A percentile compares a stretch with the other conserved stretches of the same genome.
Evolutionary conservation across 2,888 invertebrate genomes (phyloP).

Genomic region (Latrodectus elegans): DNA sequence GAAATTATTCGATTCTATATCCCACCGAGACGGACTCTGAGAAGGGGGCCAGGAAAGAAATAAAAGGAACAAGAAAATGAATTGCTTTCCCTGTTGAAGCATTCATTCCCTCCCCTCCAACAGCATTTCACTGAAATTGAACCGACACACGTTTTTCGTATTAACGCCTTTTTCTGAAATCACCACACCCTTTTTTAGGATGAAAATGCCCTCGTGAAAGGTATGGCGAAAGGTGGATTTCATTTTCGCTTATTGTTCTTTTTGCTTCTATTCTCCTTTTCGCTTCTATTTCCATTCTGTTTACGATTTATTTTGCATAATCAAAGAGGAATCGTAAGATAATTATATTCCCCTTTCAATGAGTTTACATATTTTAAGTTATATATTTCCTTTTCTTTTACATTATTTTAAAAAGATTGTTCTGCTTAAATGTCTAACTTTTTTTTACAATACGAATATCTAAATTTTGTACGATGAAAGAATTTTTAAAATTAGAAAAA

Average conservation of each 20-base stretch:
- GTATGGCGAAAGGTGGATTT: conserved; percentile 1
- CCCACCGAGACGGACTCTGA: conserved; percentile 10
- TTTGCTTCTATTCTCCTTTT: background rate
- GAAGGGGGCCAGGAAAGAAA: conserved; percentile 1
- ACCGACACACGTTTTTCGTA: conserved; percentile 39
- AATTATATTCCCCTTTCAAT: too few relatives aligned
- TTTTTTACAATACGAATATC: too few relatives aligned
- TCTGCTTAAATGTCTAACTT: too few relatives aligned
- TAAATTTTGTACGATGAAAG: too few relatives aligned
- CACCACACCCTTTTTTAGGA: conserved; percentile 37
- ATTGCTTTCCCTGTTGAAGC: conserved; percentile 28
- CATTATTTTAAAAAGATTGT: too few relatives aligned
- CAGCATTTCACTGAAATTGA: conserved; percentile 45
- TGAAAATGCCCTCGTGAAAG: background rate
- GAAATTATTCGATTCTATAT: conserved; percentile 51
- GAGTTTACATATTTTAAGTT: too few relatives aligned
- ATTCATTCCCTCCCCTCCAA: conserved; percentile 3
- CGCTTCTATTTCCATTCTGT: background rate
- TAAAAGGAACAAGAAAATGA: conserved; percentile 22
- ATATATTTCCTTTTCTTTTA: too few relatives aligned
- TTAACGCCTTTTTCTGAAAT: conserved; percentile 39
- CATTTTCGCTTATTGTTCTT: background rate
- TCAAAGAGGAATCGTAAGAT: too few relatives aligned
- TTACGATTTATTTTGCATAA: too few relatives aligned
- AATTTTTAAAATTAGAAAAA: too few relatives aligned